Percentiles rank a stretch among this genome's conserved stretches.
Conservation (phyloP, 2,888 invertebrate species). For the Cheilosia scutellata region DNA sequence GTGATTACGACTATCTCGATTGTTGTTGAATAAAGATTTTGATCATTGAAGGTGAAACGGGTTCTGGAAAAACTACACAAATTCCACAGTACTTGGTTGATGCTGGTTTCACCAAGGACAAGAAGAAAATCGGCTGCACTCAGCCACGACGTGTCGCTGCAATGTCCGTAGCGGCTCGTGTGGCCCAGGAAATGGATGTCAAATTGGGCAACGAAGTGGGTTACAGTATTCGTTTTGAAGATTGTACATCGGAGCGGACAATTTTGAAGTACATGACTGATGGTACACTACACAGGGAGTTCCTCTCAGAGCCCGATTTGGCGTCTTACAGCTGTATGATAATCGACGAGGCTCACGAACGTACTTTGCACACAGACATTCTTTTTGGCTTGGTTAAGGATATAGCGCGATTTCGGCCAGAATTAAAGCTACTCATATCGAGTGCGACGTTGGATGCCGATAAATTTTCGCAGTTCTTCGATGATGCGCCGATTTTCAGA, state of each 20-base stretch:
- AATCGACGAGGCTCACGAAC: conserved; percentile 99
- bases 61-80: conserved; percentile 99
- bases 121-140: conserved; percentile 97
- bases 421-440: conserved; percentile 97
- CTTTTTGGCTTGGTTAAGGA: conserved; percentile 99
- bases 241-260: conserved; percentile 99
- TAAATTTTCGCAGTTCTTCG: conserved; percentile 99
- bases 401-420: conserved; percentile 95
- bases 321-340: conserved; percentile 99
- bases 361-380: conserved; percentile 99
- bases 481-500: conserved; percentile 98
- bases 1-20: background rate
- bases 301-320: conserved; percentile 98
- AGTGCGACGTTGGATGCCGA: conserved; percentile 99
- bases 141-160: conserved; percentile 99
- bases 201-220: conserved; percentile 97
- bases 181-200: conserved; percentile 98
- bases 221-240: conserved; percentile 98
- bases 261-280: conserved; percentile 99
- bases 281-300: conserved; percentile 98
- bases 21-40: conserved; percentile 86
- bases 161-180: conserved; percentile 99
- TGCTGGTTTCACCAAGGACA: conserved; percentile 93
- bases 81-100: conserved; percentile 99
- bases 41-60: conserved; percentile 99